Evolutionary conservation across 2,113 vertebrate genomes (phyloP).

Genomic region (Sceloporus tristichus): DNA sequence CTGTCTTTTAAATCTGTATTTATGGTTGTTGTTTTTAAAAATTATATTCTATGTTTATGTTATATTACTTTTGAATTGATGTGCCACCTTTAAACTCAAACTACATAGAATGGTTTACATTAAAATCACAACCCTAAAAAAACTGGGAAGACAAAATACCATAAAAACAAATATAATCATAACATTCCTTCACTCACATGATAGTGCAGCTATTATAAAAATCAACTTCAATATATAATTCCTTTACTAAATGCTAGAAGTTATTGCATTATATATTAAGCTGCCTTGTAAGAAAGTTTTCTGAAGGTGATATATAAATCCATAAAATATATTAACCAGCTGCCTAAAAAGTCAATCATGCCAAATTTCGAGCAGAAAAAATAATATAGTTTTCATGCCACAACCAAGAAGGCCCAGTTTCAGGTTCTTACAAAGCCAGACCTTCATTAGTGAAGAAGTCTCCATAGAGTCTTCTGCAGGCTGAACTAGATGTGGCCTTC

Average conservation of each 20-base stretch:
- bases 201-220: constrained; percentile 5
- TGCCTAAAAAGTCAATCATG: neutral
- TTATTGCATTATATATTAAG: neutral
- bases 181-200: neutral
- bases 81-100: neutral
- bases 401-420: neutral
- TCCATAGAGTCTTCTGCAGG: neutral
- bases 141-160: neutral
- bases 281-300: neutral
- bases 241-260: neutral
- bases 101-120: neutral
- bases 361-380: no score
- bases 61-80: neutral
- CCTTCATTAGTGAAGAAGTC: neutral
- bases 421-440: neutral
- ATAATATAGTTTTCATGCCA: no score
- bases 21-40: neutral
- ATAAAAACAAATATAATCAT: neutral
- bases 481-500: neutral
- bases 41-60: neutral
- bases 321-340: neutral
- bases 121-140: neutral
- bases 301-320: neutral
- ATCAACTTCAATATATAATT: no score
- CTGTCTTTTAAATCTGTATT: neutral